Conservation (phyloP, 2,113 vertebrate genomes). For the Serinus canaria region DNA sequence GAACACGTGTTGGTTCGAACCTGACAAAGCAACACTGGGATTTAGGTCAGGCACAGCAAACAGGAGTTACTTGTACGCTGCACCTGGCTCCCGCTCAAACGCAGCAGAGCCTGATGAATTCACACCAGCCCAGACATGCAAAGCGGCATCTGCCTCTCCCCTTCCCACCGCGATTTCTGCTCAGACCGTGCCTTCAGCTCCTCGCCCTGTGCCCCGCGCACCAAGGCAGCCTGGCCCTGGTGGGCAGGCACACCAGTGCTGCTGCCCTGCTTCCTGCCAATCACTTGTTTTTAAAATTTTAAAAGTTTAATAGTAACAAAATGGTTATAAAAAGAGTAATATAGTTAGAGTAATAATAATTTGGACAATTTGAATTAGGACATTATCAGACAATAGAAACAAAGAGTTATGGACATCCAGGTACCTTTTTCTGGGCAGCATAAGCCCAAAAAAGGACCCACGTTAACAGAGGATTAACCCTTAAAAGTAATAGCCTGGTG, state of each 20-base stretch:
- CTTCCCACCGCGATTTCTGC: not conserved
- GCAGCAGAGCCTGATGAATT: not conserved
- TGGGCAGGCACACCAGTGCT: not conserved
- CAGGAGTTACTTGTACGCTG: slow-evolving; percentile 15
- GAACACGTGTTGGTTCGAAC: not conserved
- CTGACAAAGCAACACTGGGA: slow-evolving; percentile 52
- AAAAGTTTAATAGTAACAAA: too few species aligned
- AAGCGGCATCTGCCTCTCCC: not conserved
- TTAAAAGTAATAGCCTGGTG: too few species aligned
- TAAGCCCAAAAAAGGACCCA: too few species aligned
- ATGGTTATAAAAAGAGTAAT: too few species aligned
- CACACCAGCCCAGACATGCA: slow-evolving; percentile 41
- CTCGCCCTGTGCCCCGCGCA: not conserved
- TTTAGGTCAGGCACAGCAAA: slow-evolving; percentile 58
- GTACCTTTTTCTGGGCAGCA: too few species aligned
- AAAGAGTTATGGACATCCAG: too few species aligned
- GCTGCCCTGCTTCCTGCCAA: not conserved
- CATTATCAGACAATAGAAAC: too few species aligned
- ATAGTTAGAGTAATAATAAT: too few species aligned
- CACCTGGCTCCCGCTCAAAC: slow-evolving; percentile 37
- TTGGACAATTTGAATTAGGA: too few species aligned
- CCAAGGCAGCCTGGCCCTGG: not conserved
- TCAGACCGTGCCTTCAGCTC: not conserved
- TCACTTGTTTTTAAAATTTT: too few species aligned
- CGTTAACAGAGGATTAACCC: too few species aligned